A percentile compares a stretch with the other conserved stretches of the same genome.
Conservation (phyloP, 2,888 invertebrate species). For the Orthonevra nobilis region DNA sequence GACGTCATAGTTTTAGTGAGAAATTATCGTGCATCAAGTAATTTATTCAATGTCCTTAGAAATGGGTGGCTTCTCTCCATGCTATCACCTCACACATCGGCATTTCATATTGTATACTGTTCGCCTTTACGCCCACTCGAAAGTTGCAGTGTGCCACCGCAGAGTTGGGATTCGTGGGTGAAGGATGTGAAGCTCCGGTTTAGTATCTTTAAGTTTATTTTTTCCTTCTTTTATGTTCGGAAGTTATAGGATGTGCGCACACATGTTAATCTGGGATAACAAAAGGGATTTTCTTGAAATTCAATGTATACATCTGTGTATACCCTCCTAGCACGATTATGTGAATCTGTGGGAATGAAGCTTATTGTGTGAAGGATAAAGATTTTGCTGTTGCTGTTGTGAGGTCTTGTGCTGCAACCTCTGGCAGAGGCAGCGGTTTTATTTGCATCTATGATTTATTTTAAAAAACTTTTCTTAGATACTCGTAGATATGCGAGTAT, state of each 20-base stretch:
- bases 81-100: neutral
- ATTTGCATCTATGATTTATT: conserved; percentile 29
- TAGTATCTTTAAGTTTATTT: too few relatives aligned
- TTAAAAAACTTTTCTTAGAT: neutral
- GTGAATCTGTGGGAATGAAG: neutral
- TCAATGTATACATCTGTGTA: too few relatives aligned
- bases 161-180: neutral
- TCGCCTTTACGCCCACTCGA: neutral
- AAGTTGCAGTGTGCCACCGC: conserved; percentile 1
- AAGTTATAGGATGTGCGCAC: neutral
- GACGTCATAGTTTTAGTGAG: neutral
- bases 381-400: neutral
- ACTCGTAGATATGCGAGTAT: neutral
- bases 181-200: neutral
- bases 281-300: neutral
- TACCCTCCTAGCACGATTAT: conserved; percentile 8
- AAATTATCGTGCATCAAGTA: conserved; percentile 16
- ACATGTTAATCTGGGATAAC: conserved; percentile 20
- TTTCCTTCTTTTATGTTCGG: neutral
- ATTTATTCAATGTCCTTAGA: conserved; percentile 10
- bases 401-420: neutral
- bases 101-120: neutral
- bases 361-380: conserved; percentile 8
- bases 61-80: neutral
- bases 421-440: conserved; percentile 19